Conservation (phyloP, 1,140 invertebrate genomes). For the Aphelenchoides avenae region DNA sequence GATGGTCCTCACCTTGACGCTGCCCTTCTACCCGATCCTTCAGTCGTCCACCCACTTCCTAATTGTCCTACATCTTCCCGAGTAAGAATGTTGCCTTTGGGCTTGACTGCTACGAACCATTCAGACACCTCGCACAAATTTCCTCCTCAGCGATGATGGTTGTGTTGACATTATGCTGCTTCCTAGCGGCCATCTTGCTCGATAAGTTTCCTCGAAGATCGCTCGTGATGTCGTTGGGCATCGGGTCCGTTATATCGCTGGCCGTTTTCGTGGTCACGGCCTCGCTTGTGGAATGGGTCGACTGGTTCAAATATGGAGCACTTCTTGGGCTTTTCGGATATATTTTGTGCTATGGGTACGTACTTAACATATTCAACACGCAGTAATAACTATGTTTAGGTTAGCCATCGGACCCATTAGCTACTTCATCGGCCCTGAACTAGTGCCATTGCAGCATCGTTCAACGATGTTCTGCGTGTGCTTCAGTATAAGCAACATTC, state of each 20-base stretch:
- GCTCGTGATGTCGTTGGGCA: constrained; percentile 29
- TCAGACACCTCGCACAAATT: constrained; percentile 4
- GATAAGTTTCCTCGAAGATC: constrained; percentile 28
- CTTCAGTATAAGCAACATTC: constrained; percentile 37
- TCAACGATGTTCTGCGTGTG: constrained; percentile 48
- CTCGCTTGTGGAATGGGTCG: background rate
- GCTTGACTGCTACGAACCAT: constrained; percentile 7
- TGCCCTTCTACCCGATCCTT: constrained; percentile 49
- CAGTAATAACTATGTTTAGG: too few species aligned
- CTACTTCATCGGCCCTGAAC: constrained; percentile 46
- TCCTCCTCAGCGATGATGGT: constrained; percentile 40
- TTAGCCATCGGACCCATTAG: constrained; percentile 38
- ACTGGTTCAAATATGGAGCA: constrained; percentile 18
- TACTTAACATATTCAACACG: too few species aligned
- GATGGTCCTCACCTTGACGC: constrained; percentile 29
- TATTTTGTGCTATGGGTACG: constrained; percentile 18
- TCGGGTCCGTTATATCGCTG: constrained; percentile 18
- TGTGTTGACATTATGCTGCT: constrained; percentile 23
- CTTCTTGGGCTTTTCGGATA: constrained; percentile 19
- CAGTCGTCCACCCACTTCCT: constrained; percentile 40
- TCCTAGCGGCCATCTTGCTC: constrained; percentile 26
- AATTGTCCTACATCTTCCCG: constrained; percentile 12
- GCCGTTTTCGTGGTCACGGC: constrained; percentile 20
- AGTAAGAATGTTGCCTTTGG: background rate
- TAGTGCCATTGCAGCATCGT: constrained; percentile 29